Evolutionary conservation across 2,888 invertebrate genomes (phyloP), one percentile per base, ranked within the genome.

Genomic region (Diploptera punctata): DNA sequence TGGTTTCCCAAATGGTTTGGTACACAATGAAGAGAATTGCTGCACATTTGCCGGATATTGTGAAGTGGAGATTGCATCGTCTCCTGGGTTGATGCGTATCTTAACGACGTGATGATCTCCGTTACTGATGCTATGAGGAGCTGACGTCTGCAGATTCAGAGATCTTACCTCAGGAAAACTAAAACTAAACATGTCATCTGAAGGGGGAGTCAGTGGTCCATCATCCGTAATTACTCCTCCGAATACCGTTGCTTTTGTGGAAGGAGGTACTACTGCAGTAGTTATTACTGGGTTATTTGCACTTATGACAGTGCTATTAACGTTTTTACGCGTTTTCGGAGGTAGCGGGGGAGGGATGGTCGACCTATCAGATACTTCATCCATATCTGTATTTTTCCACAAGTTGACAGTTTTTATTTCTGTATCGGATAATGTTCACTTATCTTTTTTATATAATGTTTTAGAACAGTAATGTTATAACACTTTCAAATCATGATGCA

Each of bases 31-130:
- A 18, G 62, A 52, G 24, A 43, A 43, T 54, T 68, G 72, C 60
- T 72, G 68, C 24, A 72, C 26, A 18, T 24, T 70, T 60, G 69
- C 24, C 43, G 57, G 47, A 67, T 29, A 21, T 47, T 49, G 52
- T 13, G 43, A 19, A 29, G 49, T 26, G 2, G 19, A 19, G 10
- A 19, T 31, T 26, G 38, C 33, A 65, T 86, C 85, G 44, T 85
- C 82, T 76, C 87, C 86, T 18, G 90, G 89, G 81, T 89, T 90
- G 81, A 91, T 91, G 81, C 88, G 86, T 80, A 91, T 91, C 77
- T 90, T 91, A 76, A 91, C 91, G 78, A 91, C 90, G 84, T 91
- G 90, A 60, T 80, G 79, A 18, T 70, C 52, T 44, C 44, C 65
- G 49, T 52, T 47, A 4, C 52, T 19, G 60, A 38, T 54, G 65